These are phyloP conservation scores for Cistogaster globosa DNA, from an alignment of 2,888 invertebrate species.

Conservation along the genomic window DNA sequence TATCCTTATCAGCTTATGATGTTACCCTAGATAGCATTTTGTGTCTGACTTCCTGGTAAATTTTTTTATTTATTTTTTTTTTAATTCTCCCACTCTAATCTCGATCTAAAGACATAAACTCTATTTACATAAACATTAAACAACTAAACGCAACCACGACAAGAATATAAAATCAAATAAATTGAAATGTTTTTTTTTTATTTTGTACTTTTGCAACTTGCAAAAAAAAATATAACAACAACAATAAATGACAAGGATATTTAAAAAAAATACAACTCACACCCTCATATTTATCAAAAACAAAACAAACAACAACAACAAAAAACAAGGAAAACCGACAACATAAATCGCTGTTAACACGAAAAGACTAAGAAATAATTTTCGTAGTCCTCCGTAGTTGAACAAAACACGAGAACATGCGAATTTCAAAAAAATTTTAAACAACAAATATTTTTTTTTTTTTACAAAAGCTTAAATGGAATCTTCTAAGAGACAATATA, in stretches of 20 bases:
- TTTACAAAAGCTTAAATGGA: conserved; percentile 26
- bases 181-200: conserved; percentile 64
- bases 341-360: conserved; percentile 71
- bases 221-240: conserved; percentile 39
- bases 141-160: conserved; percentile 73
- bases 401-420: conserved; percentile 37
- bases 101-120: conserved; percentile 71
- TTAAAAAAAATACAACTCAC: conserved; percentile 17
- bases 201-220: conserved; percentile 50
- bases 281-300: neutral
- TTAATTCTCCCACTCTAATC: conserved; percentile 6
- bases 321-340: conserved; percentile 57
- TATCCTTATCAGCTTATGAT: conserved; percentile 73
- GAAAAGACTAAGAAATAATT: conserved; percentile 51
- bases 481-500: conserved; percentile 58
- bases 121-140: conserved; percentile 75
- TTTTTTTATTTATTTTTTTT: neutral
- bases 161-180: conserved; percentile 70
- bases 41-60: conserved; percentile 47
- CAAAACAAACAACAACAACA: neutral
- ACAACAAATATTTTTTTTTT: conserved; percentile 64
- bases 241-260: conserved; percentile 43
- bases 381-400: conserved; percentile 6
- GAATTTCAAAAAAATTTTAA: conserved; percentile 71
- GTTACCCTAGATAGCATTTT: conserved; percentile 74